Percentiles rank a stretch among this genome's conserved stretches.
These are phyloP conservation scores for Orius laevigatus DNA, from an alignment of 1,140 invertebrate genomes.

Conservation along the genomic window DNA sequence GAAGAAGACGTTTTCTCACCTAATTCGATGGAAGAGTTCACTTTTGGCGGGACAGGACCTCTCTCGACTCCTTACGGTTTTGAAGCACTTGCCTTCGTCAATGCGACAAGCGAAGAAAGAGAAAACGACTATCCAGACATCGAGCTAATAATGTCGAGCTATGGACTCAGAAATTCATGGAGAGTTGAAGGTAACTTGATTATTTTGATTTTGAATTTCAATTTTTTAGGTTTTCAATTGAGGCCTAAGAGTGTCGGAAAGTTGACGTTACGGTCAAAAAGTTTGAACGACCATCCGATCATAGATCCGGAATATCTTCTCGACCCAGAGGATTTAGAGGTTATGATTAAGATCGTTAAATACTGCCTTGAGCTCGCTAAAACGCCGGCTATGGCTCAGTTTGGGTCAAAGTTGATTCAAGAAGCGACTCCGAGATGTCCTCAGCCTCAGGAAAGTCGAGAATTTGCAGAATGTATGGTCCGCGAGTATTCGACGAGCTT, in stretches of 20 bases:
- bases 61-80: slow-evolving; percentile 27
- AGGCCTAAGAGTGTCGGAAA: slow-evolving; percentile 31
- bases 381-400: slow-evolving; percentile 44
- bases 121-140: slow-evolving; percentile 26
- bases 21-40: no score
- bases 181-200: no score
- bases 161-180: no score
- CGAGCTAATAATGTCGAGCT: no score
- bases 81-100: slow-evolving; percentile 18
- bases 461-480: slow-evolving; percentile 21
- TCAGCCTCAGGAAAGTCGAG: slow-evolving; percentile 26
- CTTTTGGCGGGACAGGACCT: slow-evolving; percentile 27
- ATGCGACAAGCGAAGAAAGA: slow-evolving; percentile 27
- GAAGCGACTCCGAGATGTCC: slow-evolving; percentile 26
- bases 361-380: slow-evolving; percentile 26
- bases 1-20: slow-evolving; percentile 18
- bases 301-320: slow-evolving; percentile 38
- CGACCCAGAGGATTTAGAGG: slow-evolving; percentile 16
- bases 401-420: no score
- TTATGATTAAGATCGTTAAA: slow-evolving; percentile 35
- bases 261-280: slow-evolving; percentile 27
- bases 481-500: slow-evolving; percentile 26
- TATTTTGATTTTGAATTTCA: not conserved
- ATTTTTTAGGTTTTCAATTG: slow-evolving; percentile 21
- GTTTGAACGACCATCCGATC: slow-evolving; percentile 38